These are phyloP conservation scores for Microchirus variegatus DNA, from an alignment of 2,797 vertebrate species.

Conservation along the genomic window DNA sequence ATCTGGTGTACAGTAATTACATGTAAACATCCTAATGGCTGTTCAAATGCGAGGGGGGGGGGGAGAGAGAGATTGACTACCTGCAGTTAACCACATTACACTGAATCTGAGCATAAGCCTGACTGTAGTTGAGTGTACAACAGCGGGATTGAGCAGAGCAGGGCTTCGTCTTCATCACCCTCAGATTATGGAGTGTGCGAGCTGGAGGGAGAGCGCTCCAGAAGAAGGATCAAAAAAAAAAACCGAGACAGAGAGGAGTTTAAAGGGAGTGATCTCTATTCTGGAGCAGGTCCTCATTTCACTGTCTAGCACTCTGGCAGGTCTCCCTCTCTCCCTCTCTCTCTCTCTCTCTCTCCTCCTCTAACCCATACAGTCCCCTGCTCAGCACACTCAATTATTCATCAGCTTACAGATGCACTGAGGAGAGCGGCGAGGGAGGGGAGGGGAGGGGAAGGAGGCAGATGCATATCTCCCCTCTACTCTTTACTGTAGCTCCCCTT, in stretches of 20 bases:
- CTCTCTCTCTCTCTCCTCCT: constrained; percentile 24
- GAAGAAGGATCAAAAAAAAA: constrained; percentile 44
- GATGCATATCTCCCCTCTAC: constrained; percentile 35
- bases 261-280: constrained; percentile 55
- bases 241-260: constrained; percentile 39
- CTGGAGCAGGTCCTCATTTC: constrained; percentile 50
- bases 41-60: neutral
- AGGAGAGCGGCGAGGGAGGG: constrained; percentile 48
- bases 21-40: neutral
- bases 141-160: neutral
- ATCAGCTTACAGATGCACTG: constrained; percentile 74
- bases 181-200: constrained; percentile 18
- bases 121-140: neutral
- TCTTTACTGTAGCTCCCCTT: constrained; percentile 32
- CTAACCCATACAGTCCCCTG: constrained; percentile 68
- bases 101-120: constrained; percentile 3
- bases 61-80: too few species aligned
- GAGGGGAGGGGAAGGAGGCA: constrained; percentile 37
- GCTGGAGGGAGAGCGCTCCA: constrained; percentile 4
- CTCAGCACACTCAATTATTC: constrained; percentile 80
- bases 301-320: constrained; percentile 46
- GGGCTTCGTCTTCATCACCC: constrained; percentile 5
- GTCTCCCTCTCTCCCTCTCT: too few species aligned
- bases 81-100: constrained; percentile 1
- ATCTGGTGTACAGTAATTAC: neutral